Evolutionary conservation across 1,140 invertebrate species (phyloP).

Genomic region (Oedothorax gibbosus): DNA sequence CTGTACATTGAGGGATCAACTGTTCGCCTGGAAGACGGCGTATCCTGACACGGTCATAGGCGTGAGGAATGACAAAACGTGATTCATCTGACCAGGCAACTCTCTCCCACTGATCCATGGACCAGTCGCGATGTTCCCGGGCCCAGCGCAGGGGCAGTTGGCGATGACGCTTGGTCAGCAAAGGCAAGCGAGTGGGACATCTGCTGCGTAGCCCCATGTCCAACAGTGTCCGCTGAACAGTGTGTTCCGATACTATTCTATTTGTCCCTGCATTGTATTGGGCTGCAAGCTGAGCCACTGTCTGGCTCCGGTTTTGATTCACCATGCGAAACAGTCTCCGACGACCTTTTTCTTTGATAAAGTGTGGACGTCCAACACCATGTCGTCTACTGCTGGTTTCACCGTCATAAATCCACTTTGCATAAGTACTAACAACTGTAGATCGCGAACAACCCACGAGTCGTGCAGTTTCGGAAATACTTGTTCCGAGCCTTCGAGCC

Average conservation of each 20-base stretch:
- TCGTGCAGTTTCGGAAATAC: conserved; percentile 26
- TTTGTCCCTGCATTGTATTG: too few relatives aligned
- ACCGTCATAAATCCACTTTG: conserved; percentile 39
- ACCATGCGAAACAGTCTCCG: conserved; percentile 22
- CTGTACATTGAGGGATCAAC: too few relatives aligned
- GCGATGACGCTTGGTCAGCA: conserved; percentile 29
- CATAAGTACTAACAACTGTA: conserved; percentile 36
- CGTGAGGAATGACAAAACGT: too few relatives aligned
- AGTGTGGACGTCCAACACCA: conserved; percentile 34
- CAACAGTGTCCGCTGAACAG: conserved; percentile 41
- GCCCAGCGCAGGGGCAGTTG: conserved; percentile 16
- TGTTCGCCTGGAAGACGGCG: too few relatives aligned
- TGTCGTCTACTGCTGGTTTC: conserved; percentile 40
- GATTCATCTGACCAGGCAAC: too few relatives aligned
- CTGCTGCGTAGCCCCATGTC: conserved; percentile 36
- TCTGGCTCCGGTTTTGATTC: conserved; percentile 33
- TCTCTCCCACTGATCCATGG: too few relatives aligned
- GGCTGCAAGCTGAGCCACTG: too few relatives aligned
- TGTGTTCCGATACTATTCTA: too few relatives aligned
- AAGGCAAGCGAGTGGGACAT: conserved; percentile 34
- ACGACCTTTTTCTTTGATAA: conserved; percentile 39
- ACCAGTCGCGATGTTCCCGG: conserved; percentile 23
- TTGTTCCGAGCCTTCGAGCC: conserved; percentile 1
- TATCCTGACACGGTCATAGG: too few relatives aligned
- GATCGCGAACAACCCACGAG: conserved; percentile 10